A percentile compares a stretch with the other conserved stretches of the same genome.
These are phyloP conservation scores for Drosophila aldrichi DNA, from an alignment of 2,888 invertebrate genomes.

Conservation along the genomic window DNA sequence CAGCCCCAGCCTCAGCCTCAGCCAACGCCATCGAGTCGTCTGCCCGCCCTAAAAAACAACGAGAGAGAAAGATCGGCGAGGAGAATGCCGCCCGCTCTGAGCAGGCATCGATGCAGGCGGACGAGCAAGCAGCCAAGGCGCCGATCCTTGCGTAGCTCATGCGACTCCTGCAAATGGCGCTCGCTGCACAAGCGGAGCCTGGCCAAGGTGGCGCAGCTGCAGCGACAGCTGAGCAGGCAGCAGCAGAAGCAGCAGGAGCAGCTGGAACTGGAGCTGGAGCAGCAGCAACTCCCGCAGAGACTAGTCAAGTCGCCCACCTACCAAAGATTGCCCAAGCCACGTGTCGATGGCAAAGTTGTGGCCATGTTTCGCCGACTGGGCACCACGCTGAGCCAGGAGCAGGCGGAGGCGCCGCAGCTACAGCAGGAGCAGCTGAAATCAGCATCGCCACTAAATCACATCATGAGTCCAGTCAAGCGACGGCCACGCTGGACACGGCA, in stretches of 20 bases:
- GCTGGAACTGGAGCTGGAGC: slow-evolving; percentile 1
- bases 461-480: slow-evolving; percentile 82
- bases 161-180: slow-evolving; percentile 63
- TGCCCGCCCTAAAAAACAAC: slow-evolving; percentile 1
- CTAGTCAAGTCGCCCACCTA: slow-evolving; percentile 47
- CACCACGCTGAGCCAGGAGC: slow-evolving; percentile 82
- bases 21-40: slow-evolving; percentile 13
- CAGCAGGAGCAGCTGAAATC: not conserved
- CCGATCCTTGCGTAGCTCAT: slow-evolving; percentile 54
- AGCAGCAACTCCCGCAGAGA: not conserved
- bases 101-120: slow-evolving; percentile 52
- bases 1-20: slow-evolving; percentile 21
- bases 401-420: slow-evolving; percentile 22
- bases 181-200: slow-evolving; percentile 63
- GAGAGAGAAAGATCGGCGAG: not conserved
- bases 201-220: slow-evolving; percentile 46
- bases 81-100: slow-evolving; percentile 18
- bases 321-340: slow-evolving; percentile 74
- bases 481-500: slow-evolving; percentile 79
- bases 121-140: slow-evolving; percentile 28
- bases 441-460: slow-evolving; percentile 50
- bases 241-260: slow-evolving; percentile 5
- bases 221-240: slow-evolving; percentile 33
- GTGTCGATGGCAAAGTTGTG: slow-evolving; percentile 84
- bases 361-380: slow-evolving; percentile 84